Conservation (phyloP, 2,888 invertebrate species). For the Diachrysia chrysitis region DNA sequence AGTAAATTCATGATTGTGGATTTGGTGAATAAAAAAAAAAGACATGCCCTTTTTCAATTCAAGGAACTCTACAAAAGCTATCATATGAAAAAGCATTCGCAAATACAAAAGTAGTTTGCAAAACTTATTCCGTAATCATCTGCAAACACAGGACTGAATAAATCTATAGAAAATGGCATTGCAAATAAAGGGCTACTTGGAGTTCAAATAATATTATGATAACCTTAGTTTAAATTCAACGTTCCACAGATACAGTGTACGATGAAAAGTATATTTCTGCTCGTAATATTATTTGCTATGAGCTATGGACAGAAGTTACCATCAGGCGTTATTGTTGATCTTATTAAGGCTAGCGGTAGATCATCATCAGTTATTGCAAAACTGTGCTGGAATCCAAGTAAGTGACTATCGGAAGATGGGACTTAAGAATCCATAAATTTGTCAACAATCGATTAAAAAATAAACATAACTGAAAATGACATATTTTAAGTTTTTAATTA, state of each 20-base stretch:
- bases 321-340: slow-evolving; percentile 67
- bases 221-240: slow-evolving; percentile 7
- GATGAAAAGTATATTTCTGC: slow-evolving; percentile 46
- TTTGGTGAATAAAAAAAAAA: neutral
- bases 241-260: neutral
- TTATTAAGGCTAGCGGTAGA: slow-evolving; percentile 69
- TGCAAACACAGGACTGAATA: slow-evolving; percentile 29
- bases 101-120: slow-evolving; percentile 33
- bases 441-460: too few relatives aligned
- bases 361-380: slow-evolving; percentile 72
- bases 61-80: slow-evolving; percentile 19
- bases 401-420: slow-evolving; percentile 43
- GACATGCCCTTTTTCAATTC: neutral
- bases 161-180: slow-evolving; percentile 33
- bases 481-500: too few relatives aligned
- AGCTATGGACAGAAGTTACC: slow-evolving; percentile 61
- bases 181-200: slow-evolving; percentile 47
- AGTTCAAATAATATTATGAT: slow-evolving; percentile 45
- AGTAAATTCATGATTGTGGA: too few relatives aligned
- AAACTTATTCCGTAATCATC: slow-evolving; percentile 30
- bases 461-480: too few relatives aligned
- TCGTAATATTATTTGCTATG: slow-evolving; percentile 42
- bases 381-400: slow-evolving; percentile 75
- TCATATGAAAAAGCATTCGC: slow-evolving; percentile 18
- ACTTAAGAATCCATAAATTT: too few relatives aligned